Base-by-base conservation (phyloP, 53 echinoderm and acorn worm species). In the Holothuria leucospilota region DNA sequence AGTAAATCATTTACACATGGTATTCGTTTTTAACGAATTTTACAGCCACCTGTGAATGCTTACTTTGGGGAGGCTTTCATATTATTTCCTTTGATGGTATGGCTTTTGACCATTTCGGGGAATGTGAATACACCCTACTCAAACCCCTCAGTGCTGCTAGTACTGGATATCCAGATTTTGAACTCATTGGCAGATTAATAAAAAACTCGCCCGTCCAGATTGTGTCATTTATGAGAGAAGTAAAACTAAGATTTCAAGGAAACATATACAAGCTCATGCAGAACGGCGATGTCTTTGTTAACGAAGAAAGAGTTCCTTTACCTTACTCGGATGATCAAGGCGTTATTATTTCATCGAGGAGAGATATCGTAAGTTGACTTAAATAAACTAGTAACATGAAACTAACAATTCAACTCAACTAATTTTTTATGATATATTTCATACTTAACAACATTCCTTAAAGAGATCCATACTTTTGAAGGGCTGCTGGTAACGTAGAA, bases 51-150 rank as follows among this genome's bases (percentile, higher is more conserved):
- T 71, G 71, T 42, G 42, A 42, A 21, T 71, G 71, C 71, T 38
- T 42, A n/a, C 8, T 71, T 15, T 71, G 71, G 71, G 71, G 71
- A 34, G 71, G 71, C 2, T 29, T 71, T 3, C 71, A 71, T 39
- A 20, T 71, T 9, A 40, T 71, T 39, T 71, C 71, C 39, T 71
- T 71, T 39, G 71, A 71, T 71, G 71, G 71, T 21, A 21, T 34
- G 15, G 42, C 30, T 6, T 71, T 71, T 71, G 71, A 71, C 42
- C 71, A 71, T 42, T 38, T 38, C 29, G 71, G 71, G 5, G 71
- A 38, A 71, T 71, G 71, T n/a, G 71, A 71, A 18, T 71, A 71
- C 40, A 71, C 71, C 25, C n/a, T 71, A 29, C 40, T 71, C 5
- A 26, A 39, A 71, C 71, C 71, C 13, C 39, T 21, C 4, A 71